These are phyloP conservation scores for Drosophila acutilabella DNA, from an alignment of 2,888 invertebrate species.

Conservation along the genomic window DNA sequence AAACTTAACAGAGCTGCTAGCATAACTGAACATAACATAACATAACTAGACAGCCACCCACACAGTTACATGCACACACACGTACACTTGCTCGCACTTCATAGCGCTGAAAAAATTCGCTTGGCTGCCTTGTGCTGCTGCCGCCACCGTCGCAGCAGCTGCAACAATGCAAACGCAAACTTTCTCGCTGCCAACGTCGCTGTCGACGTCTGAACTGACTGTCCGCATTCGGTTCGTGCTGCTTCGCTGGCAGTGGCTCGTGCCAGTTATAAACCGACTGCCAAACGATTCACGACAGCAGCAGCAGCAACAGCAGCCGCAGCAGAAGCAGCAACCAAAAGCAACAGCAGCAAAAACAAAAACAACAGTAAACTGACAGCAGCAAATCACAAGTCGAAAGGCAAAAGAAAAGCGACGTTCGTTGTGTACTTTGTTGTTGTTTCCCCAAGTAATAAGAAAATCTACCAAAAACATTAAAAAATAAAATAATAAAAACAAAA, in stretches of 20 bases:
- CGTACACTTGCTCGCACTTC: conserved; percentile 35
- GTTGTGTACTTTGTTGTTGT: conserved; percentile 52
- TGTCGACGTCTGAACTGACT: conserved; percentile 38
- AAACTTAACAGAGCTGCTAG: conserved; percentile 31
- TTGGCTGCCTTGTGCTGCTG: conserved; percentile 42
- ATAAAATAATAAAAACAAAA: conserved; percentile 29
- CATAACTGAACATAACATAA: conserved; percentile 34
- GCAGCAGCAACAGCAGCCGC: conserved; percentile 49
- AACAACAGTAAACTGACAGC: conserved; percentile 40
- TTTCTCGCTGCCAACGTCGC: conserved; percentile 74
- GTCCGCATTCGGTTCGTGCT: conserved; percentile 69
- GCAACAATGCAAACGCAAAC: conserved; percentile 80
- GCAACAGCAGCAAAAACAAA: conserved; percentile 41
- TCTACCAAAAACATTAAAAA: conserved; percentile 16
- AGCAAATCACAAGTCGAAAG: conserved; percentile 56
- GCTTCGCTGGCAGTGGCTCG: conserved; percentile 81
- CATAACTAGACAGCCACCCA: conserved; percentile 56
- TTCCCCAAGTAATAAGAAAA: conserved; percentile 32
- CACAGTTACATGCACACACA: conserved; percentile 33
- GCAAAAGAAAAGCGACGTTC: conserved; percentile 64
- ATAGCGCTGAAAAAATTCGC: conserved; percentile 63
- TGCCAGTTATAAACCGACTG: conserved; percentile 84
- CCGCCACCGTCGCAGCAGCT: conserved; percentile 40
- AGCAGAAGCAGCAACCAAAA: conserved; percentile 39
- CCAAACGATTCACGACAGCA: conserved; percentile 81